Evolutionary conservation across 2,797 vertebrate genomes (phyloP).

Genomic region (Periparus ater): DNA sequence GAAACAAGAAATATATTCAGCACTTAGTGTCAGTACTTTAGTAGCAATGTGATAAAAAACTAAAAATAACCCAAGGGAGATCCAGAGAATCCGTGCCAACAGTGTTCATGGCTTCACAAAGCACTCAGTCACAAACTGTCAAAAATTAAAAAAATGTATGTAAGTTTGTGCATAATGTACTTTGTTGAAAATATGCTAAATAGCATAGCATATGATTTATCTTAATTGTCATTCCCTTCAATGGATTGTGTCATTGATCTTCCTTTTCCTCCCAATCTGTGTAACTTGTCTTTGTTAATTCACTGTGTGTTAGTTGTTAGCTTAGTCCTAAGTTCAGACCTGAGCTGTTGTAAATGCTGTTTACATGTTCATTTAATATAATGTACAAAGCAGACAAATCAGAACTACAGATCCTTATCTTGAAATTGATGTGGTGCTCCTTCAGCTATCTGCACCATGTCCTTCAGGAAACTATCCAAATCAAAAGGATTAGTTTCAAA

Average conservation of each 20-base stretch:
- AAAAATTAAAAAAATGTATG: not conserved
- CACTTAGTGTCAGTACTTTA: conserved; percentile 39
- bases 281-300: conserved; percentile 23
- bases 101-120: not conserved
- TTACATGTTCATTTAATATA: not conserved
- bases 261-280: not conserved
- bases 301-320: not conserved
- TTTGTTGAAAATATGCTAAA: conserved; percentile 24
- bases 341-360: not conserved
- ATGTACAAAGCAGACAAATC: not conserved
- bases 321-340: not conserved
- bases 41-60: conserved; percentile 48
- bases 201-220: conserved; percentile 9
- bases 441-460: not conserved
- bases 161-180: not conserved
- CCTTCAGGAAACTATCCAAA: not conserved
- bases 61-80: conserved; percentile 53
- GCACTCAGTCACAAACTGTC: conserved; percentile 9
- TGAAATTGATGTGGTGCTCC: not conserved
- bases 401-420: not conserved
- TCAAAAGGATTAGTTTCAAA: not conserved
- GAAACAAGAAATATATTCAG: conserved; percentile 64
- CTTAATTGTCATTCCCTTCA: conserved; percentile 34
- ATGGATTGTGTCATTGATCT: conserved; percentile 1
- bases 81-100: conserved; percentile 41